phyloP scores from a whole-genome alignment of 2,888 invertebrate genomes.

The Aromia moschata region DNA sequence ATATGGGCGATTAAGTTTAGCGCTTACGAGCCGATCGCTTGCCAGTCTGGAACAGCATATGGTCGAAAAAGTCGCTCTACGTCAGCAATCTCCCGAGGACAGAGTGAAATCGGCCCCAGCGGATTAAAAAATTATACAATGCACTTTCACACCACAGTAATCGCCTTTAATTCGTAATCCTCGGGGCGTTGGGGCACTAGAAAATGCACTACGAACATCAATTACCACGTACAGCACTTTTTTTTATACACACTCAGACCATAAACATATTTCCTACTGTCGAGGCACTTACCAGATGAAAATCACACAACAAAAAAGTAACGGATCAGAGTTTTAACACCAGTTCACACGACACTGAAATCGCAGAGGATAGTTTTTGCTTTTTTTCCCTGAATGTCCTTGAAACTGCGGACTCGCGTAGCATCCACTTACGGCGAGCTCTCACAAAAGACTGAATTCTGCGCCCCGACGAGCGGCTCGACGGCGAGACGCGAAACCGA shows the following conservation, averaged over 20 bases:
- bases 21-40: too few species aligned
- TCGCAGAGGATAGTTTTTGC: conserved; percentile 22
- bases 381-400: conserved; percentile 33
- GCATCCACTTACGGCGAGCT: conserved; percentile 31
- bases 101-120: conserved; percentile 25
- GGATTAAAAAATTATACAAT: conserved; percentile 24
- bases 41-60: conserved; percentile 22
- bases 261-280: conserved; percentile 5
- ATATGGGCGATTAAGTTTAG: too few species aligned
- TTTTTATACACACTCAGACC: conserved; percentile 11
- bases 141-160: conserved; percentile 36
- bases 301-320: conserved; percentile 7
- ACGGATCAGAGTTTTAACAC: conserved; percentile 5
- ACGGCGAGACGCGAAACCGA: conserved; percentile 13
- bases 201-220: conserved; percentile 10
- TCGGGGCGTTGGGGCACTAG: conserved; percentile 10
- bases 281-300: conserved; percentile 22
- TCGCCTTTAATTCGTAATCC: conserved; percentile 28
- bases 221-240: conserved; percentile 6
- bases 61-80: conserved; percentile 21
- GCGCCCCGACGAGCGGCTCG: conserved; percentile 30
- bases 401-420: conserved; percentile 37
- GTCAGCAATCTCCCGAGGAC: conserved; percentile 5
- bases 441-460: conserved; percentile 44
- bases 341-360: conserved; percentile 30